Percentiles rank a stretch among this genome's conserved stretches.
These are phyloP conservation scores for Bujurquina vittata DNA, from an alignment of 2,113 vertebrate species.

Conservation along the genomic window DNA sequence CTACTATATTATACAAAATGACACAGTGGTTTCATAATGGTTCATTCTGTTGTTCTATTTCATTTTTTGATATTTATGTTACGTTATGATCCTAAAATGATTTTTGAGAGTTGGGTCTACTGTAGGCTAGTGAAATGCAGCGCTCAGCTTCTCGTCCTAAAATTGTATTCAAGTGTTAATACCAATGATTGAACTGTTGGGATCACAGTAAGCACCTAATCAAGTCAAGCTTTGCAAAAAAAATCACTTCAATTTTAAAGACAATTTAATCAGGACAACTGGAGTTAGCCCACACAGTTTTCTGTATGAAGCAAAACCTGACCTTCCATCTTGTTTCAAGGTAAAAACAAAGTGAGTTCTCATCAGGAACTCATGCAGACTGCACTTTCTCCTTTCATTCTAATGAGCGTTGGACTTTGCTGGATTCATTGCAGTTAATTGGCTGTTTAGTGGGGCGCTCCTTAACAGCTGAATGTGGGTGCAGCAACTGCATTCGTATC, in stretches of 20 bases:
- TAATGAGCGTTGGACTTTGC: constrained; percentile 43
- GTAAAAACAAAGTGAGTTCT: constrained; percentile 46
- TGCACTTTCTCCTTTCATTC: constrained; percentile 17
- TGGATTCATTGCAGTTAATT: constrained; percentile 62
- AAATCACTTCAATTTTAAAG: not conserved
- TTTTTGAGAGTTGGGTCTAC: not conserved
- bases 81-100: not conserved
- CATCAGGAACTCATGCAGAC: constrained; percentile 28
- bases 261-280: not conserved
- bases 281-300: not conserved
- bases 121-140: not conserved
- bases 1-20: fast-evolving
- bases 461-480: constrained; percentile 45
- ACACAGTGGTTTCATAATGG: not conserved
- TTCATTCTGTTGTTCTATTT: not conserved
- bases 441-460: constrained; percentile 65
- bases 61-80: not conserved
- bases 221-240: constrained; percentile 2
- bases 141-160: not conserved
- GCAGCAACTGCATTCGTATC: constrained; percentile 54
- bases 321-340: constrained; percentile 23
- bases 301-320: constrained; percentile 1
- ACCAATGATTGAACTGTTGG: not conserved
- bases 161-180: not conserved
- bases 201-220: constrained; percentile 6